Base-by-base conservation (phyloP, 2,113 vertebrate species). In the Panurus biarmicus region DNA sequence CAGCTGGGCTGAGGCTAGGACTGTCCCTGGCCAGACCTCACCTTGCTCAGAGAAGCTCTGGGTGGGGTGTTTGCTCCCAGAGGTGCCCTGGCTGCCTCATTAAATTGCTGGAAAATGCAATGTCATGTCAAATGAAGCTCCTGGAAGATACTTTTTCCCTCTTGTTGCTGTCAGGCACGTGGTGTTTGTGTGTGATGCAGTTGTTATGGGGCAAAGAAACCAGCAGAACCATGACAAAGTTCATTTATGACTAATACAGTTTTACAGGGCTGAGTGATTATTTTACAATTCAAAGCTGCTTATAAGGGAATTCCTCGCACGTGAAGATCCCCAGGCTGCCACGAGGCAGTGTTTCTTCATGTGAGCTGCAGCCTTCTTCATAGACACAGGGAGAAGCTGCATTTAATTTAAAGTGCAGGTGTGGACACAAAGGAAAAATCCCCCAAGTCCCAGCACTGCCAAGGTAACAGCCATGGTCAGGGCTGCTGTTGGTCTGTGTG, bases 251-350 rank as follows among this genome's bases (percentile, higher is more conserved):
- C 67, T 72, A 58, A 24, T 44, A 28, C 3, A n/a, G 20, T 91
- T 96, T 93, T 91, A 93, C 65, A 75, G 71, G 65, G 57, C 44
- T 1, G 10, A 31, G 67, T 33, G 77, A 95, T 89, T 85, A 65
- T 81, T 93, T 90, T 90, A 51, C 42, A 56, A 54, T 40, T 66
- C 54, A 54, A 25, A 94, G 87, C 61, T 75, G 40, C 56, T 79
- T 18, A 10, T 28, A 17, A 73, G 79, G 76, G 76, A 90, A 92
- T 90, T 96, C 86, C 64, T 62, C 9, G 26, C 69, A 62, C 22
- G 5, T 17, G 47, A 86, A 38, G 50, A 85, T 47, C 35, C 5
- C 4, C 26, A 12, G 58, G 56, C 16, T 73, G 66, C 54, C 61
- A 48, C 0, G 2, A 76, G 88, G 56, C 5, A 16, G 25, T 33